Evolutionary conservation across 2,113 vertebrate species (phyloP).

Genomic region (Gobius niger): DNA sequence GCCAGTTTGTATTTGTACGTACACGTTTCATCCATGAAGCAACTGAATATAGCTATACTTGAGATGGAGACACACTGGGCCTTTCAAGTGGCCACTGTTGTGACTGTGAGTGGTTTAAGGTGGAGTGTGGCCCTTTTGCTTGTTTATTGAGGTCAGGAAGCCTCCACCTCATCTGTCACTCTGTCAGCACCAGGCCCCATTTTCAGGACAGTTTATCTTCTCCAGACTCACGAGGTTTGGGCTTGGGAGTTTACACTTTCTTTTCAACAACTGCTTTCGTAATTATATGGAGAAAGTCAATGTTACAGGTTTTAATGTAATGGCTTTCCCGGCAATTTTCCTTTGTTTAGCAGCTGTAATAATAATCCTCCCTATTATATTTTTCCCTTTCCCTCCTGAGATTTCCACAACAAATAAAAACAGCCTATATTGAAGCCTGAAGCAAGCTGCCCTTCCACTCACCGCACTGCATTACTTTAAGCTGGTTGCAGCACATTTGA

Average conservation of each 20-base stretch:
- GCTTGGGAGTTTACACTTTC: slow-evolving; percentile 9
- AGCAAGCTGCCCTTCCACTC: no score
- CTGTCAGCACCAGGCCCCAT: slow-evolving; percentile 56
- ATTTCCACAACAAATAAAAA: neutral
- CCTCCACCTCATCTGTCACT: slow-evolving; percentile 65
- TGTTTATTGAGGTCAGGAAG: slow-evolving; percentile 49
- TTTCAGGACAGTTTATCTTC: slow-evolving; percentile 18
- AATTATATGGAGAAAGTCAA: neutral
- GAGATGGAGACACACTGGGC: neutral
- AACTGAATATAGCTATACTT: neutral
- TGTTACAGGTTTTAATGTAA: neutral
- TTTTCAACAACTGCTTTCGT: neutral
- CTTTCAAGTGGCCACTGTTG: slow-evolving; percentile 5
- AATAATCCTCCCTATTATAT: neutral
- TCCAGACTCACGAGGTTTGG: neutral
- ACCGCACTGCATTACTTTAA: no score
- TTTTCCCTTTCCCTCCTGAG: neutral
- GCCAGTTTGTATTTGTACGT: neutral
- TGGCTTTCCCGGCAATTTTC: neutral
- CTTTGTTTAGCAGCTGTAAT: neutral
- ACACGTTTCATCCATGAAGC: no score
- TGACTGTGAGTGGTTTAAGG: neutral
- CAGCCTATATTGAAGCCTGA: no score
- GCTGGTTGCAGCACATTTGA: no score
- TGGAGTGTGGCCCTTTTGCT: slow-evolving; percentile 27